These are phyloP conservation scores for Brachypodius melanocephalos DNA, from an alignment of 2,113 vertebrate genomes.

Conservation along the genomic window DNA sequence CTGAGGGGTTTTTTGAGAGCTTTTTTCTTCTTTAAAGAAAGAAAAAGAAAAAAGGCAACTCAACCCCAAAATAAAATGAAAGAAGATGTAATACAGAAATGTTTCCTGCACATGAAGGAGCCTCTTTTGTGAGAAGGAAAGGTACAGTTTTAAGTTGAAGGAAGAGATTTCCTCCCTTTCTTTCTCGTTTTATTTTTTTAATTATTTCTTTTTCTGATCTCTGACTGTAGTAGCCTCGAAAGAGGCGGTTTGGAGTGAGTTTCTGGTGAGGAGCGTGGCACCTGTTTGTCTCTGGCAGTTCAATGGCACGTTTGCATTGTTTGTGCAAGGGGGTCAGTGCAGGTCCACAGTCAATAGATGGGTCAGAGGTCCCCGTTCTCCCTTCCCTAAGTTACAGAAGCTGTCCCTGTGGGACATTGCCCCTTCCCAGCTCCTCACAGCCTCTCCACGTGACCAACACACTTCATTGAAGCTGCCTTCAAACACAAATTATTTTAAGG, in stretches of 20 bases:
- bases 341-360: neutral
- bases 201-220: neutral
- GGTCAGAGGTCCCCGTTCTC: constrained; percentile 21
- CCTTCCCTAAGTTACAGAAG: neutral
- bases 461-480: neutral
- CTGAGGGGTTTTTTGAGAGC: neutral
- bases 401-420: neutral
- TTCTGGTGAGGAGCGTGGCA: neutral
- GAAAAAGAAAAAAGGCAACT: neutral
- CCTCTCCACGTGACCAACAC: neutral
- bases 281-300: neutral
- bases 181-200: accelerated
- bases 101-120: neutral
- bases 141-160: neutral
- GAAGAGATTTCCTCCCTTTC: neutral
- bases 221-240: neutral
- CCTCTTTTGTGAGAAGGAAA: neutral
- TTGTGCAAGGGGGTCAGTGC: neutral
- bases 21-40: neutral
- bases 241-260: neutral
- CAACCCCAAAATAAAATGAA: neutral
- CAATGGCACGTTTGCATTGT: neutral
- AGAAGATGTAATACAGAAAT: neutral
- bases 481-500: constrained; percentile 33
- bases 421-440: neutral